A percentile compares a stretch with the other conserved stretches of the same genome.
Conservation (phyloP, 2,797 vertebrate species). For the Cheirogaleus major region DNA sequence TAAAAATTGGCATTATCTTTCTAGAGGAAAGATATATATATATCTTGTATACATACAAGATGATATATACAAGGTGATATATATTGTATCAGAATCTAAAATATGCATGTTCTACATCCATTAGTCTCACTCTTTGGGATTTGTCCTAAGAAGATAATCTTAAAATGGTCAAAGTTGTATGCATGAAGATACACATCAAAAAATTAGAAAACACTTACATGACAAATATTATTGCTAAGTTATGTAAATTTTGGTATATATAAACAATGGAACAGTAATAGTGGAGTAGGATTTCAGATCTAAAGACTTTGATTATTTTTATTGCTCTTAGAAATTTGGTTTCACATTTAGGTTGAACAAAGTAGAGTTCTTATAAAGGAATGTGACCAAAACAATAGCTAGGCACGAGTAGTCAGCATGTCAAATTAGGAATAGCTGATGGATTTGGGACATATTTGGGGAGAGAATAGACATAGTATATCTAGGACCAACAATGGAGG, state of each 20-base stretch:
- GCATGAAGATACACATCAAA: not conserved
- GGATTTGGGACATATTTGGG: not conserved
- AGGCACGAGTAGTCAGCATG: not conserved
- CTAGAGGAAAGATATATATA: too few species aligned
- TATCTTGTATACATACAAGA: too few species aligned
- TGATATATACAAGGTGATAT: too few species aligned
- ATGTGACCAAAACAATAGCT: not conserved
- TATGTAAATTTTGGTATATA: not conserved
- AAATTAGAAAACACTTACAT: conserved; percentile 23
- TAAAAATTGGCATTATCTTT: not conserved
- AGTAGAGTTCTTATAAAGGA: not conserved
- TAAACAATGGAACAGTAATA: not conserved
- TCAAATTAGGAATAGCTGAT: not conserved
- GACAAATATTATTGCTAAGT: not conserved
- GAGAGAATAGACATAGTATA: not conserved
- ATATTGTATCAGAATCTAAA: conserved; percentile 48
- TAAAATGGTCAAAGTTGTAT: not conserved
- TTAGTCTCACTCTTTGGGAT: conserved; percentile 34
- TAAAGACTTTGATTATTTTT: not conserved
- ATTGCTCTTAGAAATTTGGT: conserved; percentile 26
- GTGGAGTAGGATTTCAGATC: conserved; percentile 29
- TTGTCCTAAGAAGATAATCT: not conserved
- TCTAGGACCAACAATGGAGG: not conserved
- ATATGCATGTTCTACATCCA: not conserved
- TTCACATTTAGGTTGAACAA: conserved; percentile 20